Evolutionary conservation across 2,888 invertebrate genomes (phyloP).

Genomic region (Pristionchus arcanus): DNA sequence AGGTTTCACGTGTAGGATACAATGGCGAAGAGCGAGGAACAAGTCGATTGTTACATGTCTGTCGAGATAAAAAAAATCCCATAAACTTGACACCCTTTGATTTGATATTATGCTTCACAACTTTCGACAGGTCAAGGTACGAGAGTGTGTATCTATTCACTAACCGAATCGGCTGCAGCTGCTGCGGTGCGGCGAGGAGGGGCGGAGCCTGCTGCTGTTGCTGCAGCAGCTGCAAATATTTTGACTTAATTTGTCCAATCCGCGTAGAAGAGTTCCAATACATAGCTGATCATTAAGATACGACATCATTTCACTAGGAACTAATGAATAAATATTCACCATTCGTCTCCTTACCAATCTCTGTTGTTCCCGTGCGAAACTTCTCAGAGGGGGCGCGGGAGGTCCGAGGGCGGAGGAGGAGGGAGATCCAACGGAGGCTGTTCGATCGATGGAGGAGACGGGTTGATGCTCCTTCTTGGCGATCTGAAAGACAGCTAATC

Average conservation of each 20-base stretch:
- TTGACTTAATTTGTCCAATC: neutral
- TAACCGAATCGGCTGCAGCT: slow-evolving; percentile 10
- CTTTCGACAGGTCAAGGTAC: too few relatives aligned
- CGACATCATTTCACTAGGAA: too few relatives aligned
- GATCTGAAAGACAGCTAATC: neutral
- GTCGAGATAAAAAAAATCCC: neutral
- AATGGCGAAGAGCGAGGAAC: too few relatives aligned
- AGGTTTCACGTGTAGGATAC: too few relatives aligned
- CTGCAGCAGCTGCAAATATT: slow-evolving; percentile 22
- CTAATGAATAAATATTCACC: neutral
- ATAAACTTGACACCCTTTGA: too few relatives aligned
- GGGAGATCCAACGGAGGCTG: slow-evolving; percentile 4
- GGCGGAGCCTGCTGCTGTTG: slow-evolving; percentile 5
- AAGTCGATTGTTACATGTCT: too few relatives aligned
- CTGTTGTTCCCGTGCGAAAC: slow-evolving; percentile 15
- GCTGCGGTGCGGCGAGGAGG: slow-evolving; percentile 23
- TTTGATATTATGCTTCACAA: too few relatives aligned
- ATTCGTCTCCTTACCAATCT: neutral
- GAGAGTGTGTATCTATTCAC: too few relatives aligned
- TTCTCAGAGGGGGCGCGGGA: slow-evolving; percentile 18
- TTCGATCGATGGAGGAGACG: slow-evolving; percentile 1
- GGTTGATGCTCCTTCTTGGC: slow-evolving; percentile 19
- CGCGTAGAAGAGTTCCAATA: neutral
- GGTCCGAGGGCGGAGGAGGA: slow-evolving; percentile 3
- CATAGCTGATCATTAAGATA: too few relatives aligned